phyloP scores from a whole-genome alignment of 2,113 vertebrate species.

The Bujurquina vittata region DNA sequence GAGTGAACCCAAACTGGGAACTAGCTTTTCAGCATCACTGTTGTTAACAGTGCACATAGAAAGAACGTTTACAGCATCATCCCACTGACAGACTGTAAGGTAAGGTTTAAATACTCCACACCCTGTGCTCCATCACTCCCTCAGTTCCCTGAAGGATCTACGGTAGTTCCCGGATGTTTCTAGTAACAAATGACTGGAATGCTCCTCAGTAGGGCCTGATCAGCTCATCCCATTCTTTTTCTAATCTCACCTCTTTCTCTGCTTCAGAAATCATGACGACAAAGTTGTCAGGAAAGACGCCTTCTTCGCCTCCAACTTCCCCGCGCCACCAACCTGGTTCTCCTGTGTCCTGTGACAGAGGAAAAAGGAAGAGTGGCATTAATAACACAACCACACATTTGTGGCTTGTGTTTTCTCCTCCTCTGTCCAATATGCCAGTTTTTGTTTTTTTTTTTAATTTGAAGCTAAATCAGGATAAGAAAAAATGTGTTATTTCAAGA shows the following conservation, averaged over 20 bases:
- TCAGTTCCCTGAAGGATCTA: not conserved
- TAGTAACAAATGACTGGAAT: not conserved
- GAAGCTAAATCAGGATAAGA: not conserved
- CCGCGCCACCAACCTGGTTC: constrained; percentile 95
- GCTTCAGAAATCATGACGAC: constrained; percentile 84
- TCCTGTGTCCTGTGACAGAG: constrained; percentile 87
- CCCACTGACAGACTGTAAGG: not conserved
- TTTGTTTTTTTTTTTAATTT: not conserved
- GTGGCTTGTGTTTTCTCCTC: too few species aligned
- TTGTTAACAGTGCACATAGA: not conserved
- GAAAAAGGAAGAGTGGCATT: not conserved
- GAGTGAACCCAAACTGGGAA: not conserved
- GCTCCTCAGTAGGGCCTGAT: not conserved
- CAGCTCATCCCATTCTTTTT: not conserved
- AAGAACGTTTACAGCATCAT: not conserved
- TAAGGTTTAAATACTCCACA: too few species aligned
- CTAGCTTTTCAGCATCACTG: not conserved
- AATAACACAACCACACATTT: not conserved
- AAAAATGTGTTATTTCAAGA: too few species aligned
- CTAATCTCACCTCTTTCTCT: constrained; percentile 89
- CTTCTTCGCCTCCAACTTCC: constrained; percentile 88
- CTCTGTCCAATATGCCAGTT: not conserved
- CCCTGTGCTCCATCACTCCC: not conserved
- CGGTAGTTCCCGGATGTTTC: too few species aligned
- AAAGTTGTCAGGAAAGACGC: constrained; percentile 95